These are phyloP conservation scores for Catalaphyllia jardinei DNA, from an alignment of 64 coral and sea anemone species.

Conservation along the genomic window DNA sequence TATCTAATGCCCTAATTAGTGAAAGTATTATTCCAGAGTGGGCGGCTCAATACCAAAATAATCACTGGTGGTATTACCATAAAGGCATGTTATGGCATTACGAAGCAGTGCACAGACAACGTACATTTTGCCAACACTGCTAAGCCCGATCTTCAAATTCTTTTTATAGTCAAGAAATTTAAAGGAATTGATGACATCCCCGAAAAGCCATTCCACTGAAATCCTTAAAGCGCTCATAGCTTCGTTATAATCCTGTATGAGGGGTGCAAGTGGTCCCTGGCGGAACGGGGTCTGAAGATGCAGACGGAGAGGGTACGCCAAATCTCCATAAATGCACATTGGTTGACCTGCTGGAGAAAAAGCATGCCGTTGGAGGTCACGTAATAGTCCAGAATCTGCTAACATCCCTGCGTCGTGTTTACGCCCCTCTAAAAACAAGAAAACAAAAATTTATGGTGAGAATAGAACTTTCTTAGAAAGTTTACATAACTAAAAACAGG, in stretches of 20 bases:
- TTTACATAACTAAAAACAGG: slow-evolving; percentile 33
- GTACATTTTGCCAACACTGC: slow-evolving; percentile 20
- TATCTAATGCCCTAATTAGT: not conserved
- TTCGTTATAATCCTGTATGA: slow-evolving; percentile 19
- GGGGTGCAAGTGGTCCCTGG: slow-evolving; percentile 23
- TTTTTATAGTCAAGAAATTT: slow-evolving; percentile 20
- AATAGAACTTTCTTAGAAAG: slow-evolving; percentile 24
- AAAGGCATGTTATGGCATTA: slow-evolving; percentile 23
- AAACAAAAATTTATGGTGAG: slow-evolving; percentile 17
- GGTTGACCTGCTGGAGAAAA: slow-evolving; percentile 37
- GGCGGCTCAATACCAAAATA: slow-evolving; percentile 36
- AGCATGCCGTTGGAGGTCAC: slow-evolving; percentile 34
- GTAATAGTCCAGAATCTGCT: slow-evolving; percentile 38
- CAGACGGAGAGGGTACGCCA: slow-evolving; percentile 30
- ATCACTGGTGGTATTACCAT: slow-evolving; percentile 24
- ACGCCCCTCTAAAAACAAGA: slow-evolving; percentile 4
- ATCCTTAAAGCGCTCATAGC: slow-evolving; percentile 8
- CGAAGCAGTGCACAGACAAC: not conserved
- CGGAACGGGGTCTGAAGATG: slow-evolving; percentile 38
- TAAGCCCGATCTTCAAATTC: slow-evolving; percentile 30
- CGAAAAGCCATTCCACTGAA: slow-evolving; percentile 27
- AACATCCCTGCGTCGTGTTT: slow-evolving; percentile 47
- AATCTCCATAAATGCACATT: slow-evolving; percentile 52
- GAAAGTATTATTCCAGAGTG: slow-evolving; percentile 34
- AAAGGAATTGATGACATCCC: slow-evolving; percentile 10